Conservation (phyloP, 2,888 invertebrate species). For the Melanotus villosus region DNA sequence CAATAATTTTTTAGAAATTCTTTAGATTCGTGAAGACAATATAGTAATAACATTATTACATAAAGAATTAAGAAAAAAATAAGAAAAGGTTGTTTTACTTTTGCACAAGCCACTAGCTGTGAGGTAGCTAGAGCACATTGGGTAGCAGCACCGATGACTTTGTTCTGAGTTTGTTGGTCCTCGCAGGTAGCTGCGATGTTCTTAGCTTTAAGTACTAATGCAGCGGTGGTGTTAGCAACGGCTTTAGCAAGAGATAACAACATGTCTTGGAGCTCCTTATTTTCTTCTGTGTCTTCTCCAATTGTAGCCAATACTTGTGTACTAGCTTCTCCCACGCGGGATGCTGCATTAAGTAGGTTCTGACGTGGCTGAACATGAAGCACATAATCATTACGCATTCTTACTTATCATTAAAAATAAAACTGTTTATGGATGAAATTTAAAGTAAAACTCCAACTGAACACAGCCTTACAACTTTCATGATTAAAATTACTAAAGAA, state of each 20-base stretch:
- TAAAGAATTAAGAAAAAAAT: conserved; percentile 28
- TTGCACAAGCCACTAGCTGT: conserved; percentile 97
- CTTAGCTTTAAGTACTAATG: conserved; percentile 95
- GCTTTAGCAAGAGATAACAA: conserved; percentile 95
- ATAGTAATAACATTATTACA: conserved; percentile 30
- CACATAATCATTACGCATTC: too few relatives aligned
- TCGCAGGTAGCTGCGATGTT: conserved; percentile 93
- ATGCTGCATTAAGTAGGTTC: conserved; percentile 94
- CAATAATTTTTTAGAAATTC: conserved; percentile 11
- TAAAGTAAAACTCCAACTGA: too few relatives aligned
- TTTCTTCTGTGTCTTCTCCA: conserved; percentile 90
- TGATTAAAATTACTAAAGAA: too few relatives aligned
- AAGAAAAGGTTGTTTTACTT: conserved; percentile 70
- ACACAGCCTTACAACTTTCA: too few relatives aligned
- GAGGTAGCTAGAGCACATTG: conserved; percentile 98
- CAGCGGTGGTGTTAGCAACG: conserved; percentile 98
- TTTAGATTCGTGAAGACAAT: conserved; percentile 20
- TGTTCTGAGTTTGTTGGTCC: conserved; percentile 86
- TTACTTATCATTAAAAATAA: too few relatives aligned
- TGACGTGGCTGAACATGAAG: conserved; percentile 83
- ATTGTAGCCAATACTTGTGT: conserved; percentile 94
- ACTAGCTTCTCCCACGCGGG: conserved; percentile 96
- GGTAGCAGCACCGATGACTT: conserved; percentile 95
- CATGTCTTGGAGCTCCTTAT: conserved; percentile 89
- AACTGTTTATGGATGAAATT: too few relatives aligned